Base-by-base conservation (phyloP, 2,113 vertebrate species). In the Petromus typicus region DNA sequence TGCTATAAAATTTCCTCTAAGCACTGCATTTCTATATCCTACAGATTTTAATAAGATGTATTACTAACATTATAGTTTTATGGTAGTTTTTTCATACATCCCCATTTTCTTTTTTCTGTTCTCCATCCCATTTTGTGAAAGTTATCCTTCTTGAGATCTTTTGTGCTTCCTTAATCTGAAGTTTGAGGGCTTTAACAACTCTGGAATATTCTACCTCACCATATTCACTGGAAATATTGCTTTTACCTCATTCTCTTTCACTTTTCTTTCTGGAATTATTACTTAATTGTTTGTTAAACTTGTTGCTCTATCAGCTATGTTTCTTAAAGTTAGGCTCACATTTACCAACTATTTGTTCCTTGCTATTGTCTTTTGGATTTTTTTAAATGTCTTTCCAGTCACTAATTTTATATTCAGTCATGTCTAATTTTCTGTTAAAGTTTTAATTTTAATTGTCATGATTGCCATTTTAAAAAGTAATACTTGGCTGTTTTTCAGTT, bases 391-490 rank as follows among this genome's bases (percentile, higher is more conserved):
- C 25, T 86, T 89, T 79, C 51, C 27, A 54, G 64, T 73, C n/a
- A 59, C 43, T 76, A 63, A 87, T 90, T 90, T 94, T 84, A 51
- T 73, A 67, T 61, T 85, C 85, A n/a, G 13, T 14, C n/a, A 0
- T 43, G 57, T 93, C 86, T 91, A 51, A 66, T 86, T 95, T 83
- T 86, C 40, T 89, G 27, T 78, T 90, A 57, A 61, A 12, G 5
- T 71, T 94, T 91, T 82, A 30, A 79, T 82, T 89, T 86, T 32
- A 54, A 4, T 82, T 69, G 20, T 7, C 43, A 84, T 87, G 34
- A n/a, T 71, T 78, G 92, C 87, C 23, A 85, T 86, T 84, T 89
- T 48, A 86, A 17, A 79, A 86, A 79, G 23, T 81, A 84, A 59
- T 69, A 17, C 54, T 81, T 89, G 43, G 10, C 27, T 80, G n/a